Percentiles rank a stretch among this genome's conserved stretches.
These are phyloP conservation scores for Lagothrix lagotricha DNA, from an alignment of 2,797 vertebrate genomes.

Conservation along the genomic window DNA sequence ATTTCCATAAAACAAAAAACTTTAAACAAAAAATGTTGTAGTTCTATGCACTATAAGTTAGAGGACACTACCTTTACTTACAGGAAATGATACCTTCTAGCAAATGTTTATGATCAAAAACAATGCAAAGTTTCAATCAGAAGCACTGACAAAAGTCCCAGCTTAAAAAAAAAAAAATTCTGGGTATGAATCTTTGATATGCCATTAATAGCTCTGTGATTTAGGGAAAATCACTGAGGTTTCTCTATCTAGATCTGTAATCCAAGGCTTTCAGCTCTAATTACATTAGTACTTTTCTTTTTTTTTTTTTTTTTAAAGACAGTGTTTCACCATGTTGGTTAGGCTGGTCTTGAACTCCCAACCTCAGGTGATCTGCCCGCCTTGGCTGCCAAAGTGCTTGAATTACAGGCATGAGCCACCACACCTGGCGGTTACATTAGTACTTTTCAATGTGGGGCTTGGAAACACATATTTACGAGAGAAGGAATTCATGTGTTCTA, in stretches of 20 bases:
- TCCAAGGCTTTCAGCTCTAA: background rate
- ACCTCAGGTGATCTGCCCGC: too few species aligned
- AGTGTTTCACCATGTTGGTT: too few species aligned
- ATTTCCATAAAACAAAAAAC: background rate
- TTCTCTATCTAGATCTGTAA: background rate
- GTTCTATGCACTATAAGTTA: background rate
- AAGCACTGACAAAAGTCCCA: background rate
- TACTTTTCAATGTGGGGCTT: background rate
- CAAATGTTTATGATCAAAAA: background rate
- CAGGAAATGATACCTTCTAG: background rate
- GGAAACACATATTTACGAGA: background rate
- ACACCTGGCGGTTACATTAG: too few species aligned
- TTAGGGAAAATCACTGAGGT: background rate
- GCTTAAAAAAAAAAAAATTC: background rate
- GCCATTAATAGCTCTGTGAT: background rate
- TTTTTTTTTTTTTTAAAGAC: too few species aligned
- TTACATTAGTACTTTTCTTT: background rate
- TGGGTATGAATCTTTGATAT: background rate
- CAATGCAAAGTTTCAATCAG: slow-evolving; percentile 18
- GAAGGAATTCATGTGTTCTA: background rate
- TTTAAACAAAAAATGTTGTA: background rate
- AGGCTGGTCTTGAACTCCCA: too few species aligned
- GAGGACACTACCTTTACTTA: background rate
- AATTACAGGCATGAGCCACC: too few species aligned
- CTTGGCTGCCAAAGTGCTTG: too few species aligned